A percentile compares a stretch with the other conserved stretches of the same genome.
Evolutionary conservation across 2,888 invertebrate species (phyloP).

Genomic region (Lithophane ornitopus): DNA sequence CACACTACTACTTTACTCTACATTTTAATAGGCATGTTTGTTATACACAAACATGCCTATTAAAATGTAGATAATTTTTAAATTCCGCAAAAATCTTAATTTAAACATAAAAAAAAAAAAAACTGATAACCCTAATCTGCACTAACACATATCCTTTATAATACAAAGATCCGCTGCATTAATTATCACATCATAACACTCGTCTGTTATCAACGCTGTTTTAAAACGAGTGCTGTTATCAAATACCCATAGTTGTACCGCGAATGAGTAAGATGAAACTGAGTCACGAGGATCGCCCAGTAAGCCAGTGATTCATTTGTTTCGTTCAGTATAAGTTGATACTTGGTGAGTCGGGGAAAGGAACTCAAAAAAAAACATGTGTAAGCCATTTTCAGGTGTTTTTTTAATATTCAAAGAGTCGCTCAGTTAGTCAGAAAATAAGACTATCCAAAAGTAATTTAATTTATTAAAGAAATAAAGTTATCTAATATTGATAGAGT

Average conservation of each 20-base stretch:
- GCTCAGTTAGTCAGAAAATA: too few relatives aligned
- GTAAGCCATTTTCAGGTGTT: not conserved
- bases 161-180: slow-evolving; percentile 7
- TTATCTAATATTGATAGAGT: too few relatives aligned
- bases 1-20: too few relatives aligned
- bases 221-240: slow-evolving; percentile 74
- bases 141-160: slow-evolving; percentile 24
- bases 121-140: slow-evolving; percentile 35
- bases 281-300: slow-evolving; percentile 71
- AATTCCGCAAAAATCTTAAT: not conserved
- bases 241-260: slow-evolving; percentile 69
- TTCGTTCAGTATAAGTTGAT: slow-evolving; percentile 11
- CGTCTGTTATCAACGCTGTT: slow-evolving; percentile 67
- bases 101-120: not conserved
- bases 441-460: too few relatives aligned
- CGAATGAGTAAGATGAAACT: slow-evolving; percentile 73
- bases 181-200: slow-evolving; percentile 49
- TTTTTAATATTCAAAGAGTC: too few relatives aligned
- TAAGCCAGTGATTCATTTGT: slow-evolving; percentile 33
- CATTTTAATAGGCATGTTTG: too few relatives aligned
- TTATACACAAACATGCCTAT: not conserved
- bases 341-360: not conserved
- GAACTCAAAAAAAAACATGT: not conserved
- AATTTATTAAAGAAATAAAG: too few relatives aligned
- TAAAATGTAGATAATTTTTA: not conserved